phyloP scores from a whole-genome alignment of 1,140 invertebrate genomes.

The Drosophila sulfurigaster region DNA sequence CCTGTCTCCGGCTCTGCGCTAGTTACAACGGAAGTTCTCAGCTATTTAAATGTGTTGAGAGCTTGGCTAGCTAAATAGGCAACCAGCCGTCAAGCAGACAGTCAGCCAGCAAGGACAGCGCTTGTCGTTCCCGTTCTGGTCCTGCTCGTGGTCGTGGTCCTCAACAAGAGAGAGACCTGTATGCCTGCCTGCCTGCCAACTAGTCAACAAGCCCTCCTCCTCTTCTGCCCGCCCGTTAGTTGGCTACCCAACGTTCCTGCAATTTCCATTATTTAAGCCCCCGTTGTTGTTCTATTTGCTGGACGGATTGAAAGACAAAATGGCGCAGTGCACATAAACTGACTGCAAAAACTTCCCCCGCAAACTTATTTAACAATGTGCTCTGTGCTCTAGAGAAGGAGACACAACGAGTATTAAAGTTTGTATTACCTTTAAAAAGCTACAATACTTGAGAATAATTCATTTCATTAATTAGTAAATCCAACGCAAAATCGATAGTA shows the following conservation, averaged over 20 bases:
- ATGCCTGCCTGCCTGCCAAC: background rate
- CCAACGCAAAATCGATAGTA: background rate
- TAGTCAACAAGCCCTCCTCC: slow-evolving; percentile 20
- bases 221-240: background rate
- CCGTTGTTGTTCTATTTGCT: slow-evolving; percentile 32
- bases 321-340: slow-evolving; percentile 5
- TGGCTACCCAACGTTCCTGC: background rate
- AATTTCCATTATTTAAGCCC: slow-evolving; percentile 23
- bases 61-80: slow-evolving; percentile 48
- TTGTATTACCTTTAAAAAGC: background rate
- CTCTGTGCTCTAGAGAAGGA: background rate
- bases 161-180: background rate
- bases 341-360: background rate
- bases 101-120: slow-evolving; percentile 16
- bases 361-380: slow-evolving; percentile 23
- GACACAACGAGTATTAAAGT: background rate
- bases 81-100: slow-evolving; percentile 32
- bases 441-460: background rate
- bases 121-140: background rate
- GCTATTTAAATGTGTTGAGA: slow-evolving; percentile 78
- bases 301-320: slow-evolving; percentile 24
- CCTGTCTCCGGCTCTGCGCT: slow-evolving; percentile 47
- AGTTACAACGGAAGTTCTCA: slow-evolving; percentile 73
- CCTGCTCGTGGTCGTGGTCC: too few species aligned
- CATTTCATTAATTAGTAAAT: background rate